Conservation (phyloP, 2,113 vertebrate species). For the Psophia crepitans region DNA sequence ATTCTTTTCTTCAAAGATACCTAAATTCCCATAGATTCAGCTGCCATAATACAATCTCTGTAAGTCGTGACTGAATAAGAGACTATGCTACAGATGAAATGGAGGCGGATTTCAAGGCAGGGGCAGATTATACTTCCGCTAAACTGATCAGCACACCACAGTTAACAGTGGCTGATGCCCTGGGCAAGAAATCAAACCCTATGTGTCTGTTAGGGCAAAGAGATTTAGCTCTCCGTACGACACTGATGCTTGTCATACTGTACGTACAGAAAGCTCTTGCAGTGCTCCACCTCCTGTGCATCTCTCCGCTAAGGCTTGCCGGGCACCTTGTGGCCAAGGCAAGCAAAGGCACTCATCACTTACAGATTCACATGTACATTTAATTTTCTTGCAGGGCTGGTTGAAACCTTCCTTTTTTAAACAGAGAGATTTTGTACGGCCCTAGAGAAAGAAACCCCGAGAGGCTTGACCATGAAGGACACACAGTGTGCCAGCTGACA, state of each 20-base stretch:
- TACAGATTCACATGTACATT: fast-evolving
- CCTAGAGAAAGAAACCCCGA: neutral
- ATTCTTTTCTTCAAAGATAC: neutral
- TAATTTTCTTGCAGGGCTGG: neutral
- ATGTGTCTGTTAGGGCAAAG: neutral
- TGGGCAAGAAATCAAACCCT: neutral
- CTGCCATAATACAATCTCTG: neutral
- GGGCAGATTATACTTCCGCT: neutral
- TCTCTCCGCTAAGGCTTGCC: neutral
- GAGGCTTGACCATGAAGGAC: neutral
- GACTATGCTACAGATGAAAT: neutral
- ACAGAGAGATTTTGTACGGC: neutral
- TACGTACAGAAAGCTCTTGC: neutral
- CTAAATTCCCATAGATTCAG: neutral
- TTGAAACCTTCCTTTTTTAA: neutral
- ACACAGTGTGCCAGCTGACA: neutral
- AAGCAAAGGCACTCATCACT: neutral
- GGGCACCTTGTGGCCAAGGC: neutral
- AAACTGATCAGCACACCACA: neutral
- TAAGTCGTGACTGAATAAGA: neutral
- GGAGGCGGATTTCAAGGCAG: neutral
- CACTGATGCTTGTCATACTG: neutral
- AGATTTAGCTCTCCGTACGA: neutral
- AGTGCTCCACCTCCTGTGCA: neutral
- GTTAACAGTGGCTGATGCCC: neutral